These are phyloP conservation scores for Petroica traversi DNA, from an alignment of 2,113 vertebrate species.

Conservation along the genomic window DNA sequence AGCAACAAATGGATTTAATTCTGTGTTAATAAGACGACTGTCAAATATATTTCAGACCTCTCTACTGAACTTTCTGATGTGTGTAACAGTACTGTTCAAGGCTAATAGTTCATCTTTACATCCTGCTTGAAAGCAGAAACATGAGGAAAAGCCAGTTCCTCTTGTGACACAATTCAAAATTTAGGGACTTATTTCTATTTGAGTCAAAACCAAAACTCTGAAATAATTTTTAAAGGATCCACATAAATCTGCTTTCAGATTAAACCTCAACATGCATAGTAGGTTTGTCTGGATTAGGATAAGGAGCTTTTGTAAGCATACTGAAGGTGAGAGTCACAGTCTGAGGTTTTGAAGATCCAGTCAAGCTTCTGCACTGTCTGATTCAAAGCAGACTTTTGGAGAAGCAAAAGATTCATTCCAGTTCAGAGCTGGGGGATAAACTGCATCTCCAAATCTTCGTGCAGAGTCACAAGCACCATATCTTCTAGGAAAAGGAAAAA, in stretches of 20 bases:
- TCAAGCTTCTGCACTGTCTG: background rate
- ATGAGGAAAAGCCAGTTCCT: background rate
- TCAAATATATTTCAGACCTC: background rate
- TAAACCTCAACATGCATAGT: background rate
- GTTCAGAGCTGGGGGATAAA: background rate
- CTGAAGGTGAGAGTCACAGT: background rate
- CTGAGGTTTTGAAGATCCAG: background rate
- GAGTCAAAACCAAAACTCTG: background rate
- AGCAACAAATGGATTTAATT: background rate
- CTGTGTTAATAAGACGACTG: background rate
- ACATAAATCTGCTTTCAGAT: background rate
- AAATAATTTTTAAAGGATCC: background rate
- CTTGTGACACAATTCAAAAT: background rate
- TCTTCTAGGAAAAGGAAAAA: background rate
- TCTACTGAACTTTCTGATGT: background rate
- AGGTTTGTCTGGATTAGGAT: background rate
- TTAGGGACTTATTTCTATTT: background rate
- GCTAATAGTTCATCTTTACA: background rate
- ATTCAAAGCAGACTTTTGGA: background rate
- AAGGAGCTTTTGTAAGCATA: background rate
- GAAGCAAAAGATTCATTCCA: background rate
- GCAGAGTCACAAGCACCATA: background rate
- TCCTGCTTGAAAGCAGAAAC: background rate
- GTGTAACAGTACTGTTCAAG: background rate
- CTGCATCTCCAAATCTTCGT: background rate